These are phyloP conservation scores for Argyresthia goedartella DNA, from an alignment of 2,888 invertebrate species.

Conservation along the genomic window DNA sequence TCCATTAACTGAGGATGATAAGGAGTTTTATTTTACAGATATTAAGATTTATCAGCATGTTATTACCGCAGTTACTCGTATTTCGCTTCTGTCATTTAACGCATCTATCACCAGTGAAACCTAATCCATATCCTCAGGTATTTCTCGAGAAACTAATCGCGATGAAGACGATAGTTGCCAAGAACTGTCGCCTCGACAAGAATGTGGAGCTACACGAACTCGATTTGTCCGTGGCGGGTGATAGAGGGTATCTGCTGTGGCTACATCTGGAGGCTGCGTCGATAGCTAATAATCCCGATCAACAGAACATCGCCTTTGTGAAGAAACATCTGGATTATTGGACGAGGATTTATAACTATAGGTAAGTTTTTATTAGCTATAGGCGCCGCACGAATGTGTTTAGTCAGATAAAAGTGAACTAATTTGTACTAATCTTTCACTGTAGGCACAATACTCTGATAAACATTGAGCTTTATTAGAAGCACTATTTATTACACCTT, in stretches of 20 bases:
- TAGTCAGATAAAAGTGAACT: too few species aligned
- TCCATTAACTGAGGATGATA: too few species aligned
- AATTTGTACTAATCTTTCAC: background rate
- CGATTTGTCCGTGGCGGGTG: slow-evolving; percentile 80
- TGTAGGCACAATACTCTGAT: background rate
- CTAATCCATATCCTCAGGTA: slow-evolving; percentile 42
- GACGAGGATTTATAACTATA: slow-evolving; percentile 80
- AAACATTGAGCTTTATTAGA: too few species aligned
- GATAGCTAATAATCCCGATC: slow-evolving; percentile 75
- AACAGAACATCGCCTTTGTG: slow-evolving; percentile 80
- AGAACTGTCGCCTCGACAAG: slow-evolving; percentile 66
- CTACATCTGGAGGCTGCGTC: slow-evolving; percentile 81
- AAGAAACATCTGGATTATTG: slow-evolving; percentile 83
- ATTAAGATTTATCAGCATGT: too few species aligned
- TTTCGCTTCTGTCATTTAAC: too few species aligned
- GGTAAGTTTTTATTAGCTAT: slow-evolving; percentile 53
- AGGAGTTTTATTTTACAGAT: too few species aligned
- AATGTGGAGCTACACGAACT: slow-evolving; percentile 78
- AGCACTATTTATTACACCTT: too few species aligned
- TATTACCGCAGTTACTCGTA: too few species aligned
- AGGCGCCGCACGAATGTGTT: too few species aligned
- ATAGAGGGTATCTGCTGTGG: slow-evolving; percentile 82
- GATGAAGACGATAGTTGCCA: slow-evolving; percentile 75
- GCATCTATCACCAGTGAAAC: background rate
- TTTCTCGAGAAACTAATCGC: slow-evolving; percentile 83